phyloP scores from a whole-genome alignment of 2,888 invertebrate species.

The Argyresthia goedartella region DNA sequence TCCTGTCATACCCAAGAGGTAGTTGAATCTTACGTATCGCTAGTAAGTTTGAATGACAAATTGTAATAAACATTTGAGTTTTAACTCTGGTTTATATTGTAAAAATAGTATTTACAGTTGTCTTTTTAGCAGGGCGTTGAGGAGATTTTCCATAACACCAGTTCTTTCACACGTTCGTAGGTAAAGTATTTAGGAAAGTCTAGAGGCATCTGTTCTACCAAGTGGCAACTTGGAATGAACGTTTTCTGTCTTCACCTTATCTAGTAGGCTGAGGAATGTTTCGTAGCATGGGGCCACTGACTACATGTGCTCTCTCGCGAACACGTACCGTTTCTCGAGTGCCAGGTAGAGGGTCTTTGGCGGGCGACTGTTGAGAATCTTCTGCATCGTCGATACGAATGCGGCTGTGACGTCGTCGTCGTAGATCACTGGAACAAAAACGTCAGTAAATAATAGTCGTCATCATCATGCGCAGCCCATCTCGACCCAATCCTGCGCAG shows the following conservation, averaged over 20 bases:
- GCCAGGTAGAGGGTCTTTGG: conserved; percentile 80
- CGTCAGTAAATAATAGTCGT: too few species aligned
- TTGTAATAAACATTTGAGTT: neutral
- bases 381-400: conserved; percentile 79
- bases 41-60: neutral
- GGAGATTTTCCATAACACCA: conserved; percentile 80
- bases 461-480: too few species aligned
- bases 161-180: conserved; percentile 83
- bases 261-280: conserved; percentile 77
- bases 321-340: conserved; percentile 89
- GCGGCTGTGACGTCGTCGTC: conserved; percentile 85
- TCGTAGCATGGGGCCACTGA: conserved; percentile 90
- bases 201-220: conserved; percentile 72
- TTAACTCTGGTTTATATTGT: neutral
- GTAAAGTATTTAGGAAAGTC: conserved; percentile 86
- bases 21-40: too few species aligned
- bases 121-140: conserved; percentile 23
- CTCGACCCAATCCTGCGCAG: too few species aligned
- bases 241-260: conserved; percentile 57
- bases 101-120: conserved; percentile 19
- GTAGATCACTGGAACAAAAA: conserved; percentile 79
- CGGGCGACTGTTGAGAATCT: conserved; percentile 71
- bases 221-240: conserved; percentile 63
- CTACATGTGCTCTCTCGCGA: conserved; percentile 84
- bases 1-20: too few species aligned